phyloP scores from a whole-genome alignment of 2,888 invertebrate genomes.

The Cetonia aurata region DNA sequence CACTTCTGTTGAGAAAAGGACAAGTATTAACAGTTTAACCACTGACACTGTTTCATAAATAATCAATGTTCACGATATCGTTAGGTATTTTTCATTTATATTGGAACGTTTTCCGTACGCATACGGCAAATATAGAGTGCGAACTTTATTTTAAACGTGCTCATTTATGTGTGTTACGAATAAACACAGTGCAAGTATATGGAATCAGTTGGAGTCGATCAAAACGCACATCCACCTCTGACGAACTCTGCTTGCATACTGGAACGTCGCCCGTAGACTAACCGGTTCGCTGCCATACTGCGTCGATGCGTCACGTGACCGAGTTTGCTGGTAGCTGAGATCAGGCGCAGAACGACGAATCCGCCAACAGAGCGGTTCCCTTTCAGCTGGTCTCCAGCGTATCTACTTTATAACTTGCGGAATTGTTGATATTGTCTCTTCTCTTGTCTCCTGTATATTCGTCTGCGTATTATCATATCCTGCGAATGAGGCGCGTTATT shows the following conservation, averaged over 20 bases:
- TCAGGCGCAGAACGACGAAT: constrained; percentile 52
- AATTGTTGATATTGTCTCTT: constrained; percentile 44
- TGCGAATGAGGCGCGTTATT: constrained; percentile 31
- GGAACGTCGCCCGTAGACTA: constrained; percentile 24
- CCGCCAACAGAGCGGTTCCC: constrained; percentile 15
- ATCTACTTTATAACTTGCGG: constrained; percentile 30
- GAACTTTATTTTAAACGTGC: background rate
- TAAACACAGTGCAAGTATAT: constrained; percentile 8
- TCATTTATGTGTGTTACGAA: constrained; percentile 1
- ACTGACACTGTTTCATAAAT: constrained; percentile 43
- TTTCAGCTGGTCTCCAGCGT: constrained; percentile 3
- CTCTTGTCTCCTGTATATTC: constrained; percentile 1
- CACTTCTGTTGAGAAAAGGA: constrained; percentile 36
- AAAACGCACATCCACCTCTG: constrained; percentile 36
- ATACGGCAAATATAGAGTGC: background rate
- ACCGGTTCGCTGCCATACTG: constrained; percentile 61
- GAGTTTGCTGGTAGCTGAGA: constrained; percentile 56
- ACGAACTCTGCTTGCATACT: constrained; percentile 3
- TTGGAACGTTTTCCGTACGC: background rate
- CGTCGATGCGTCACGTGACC: constrained; percentile 67
- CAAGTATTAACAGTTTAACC: constrained; percentile 46
- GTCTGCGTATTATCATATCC: constrained; percentile 35
- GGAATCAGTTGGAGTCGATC: background rate
- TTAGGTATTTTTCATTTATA: background rate
- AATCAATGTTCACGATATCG: constrained; percentile 42